Conservation (phyloP, 2,113 vertebrate species). For the Cebidichthys violaceus region DNA sequence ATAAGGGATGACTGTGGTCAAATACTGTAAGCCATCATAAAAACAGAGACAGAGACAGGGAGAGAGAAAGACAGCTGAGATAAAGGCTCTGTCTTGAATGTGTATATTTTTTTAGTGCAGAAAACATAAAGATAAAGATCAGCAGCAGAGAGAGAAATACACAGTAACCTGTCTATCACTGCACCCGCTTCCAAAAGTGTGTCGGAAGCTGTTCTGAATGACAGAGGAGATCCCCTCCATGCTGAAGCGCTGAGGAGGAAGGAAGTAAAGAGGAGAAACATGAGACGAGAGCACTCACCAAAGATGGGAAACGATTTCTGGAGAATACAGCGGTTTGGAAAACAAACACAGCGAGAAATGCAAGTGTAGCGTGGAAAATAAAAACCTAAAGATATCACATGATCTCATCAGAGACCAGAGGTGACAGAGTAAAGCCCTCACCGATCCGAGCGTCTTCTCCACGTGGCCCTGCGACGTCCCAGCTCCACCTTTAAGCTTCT, state of each 20-base stretch:
- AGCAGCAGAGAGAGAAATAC: conserved; percentile 31
- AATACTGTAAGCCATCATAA: conserved; percentile 83
- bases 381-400: neutral
- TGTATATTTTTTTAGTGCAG: neutral
- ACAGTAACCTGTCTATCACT: conserved; percentile 94
- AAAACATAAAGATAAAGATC: neutral
- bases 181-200: conserved; percentile 94
- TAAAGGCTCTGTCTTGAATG: neutral
- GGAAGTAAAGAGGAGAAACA: conserved; percentile 61
- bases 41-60: neutral
- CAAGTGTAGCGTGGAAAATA: neutral
- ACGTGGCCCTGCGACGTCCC: conserved; percentile 84
- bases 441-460: conserved; percentile 85
- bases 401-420: neutral
- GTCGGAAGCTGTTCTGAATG: conserved; percentile 98
- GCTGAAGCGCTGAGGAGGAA: conserved; percentile 93
- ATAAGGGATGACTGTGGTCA: conserved; percentile 98
- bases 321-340: neutral
- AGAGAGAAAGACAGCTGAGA: neutral
- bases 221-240: conserved; percentile 97
- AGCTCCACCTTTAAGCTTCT: conserved; percentile 87
- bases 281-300: conserved; percentile 3
- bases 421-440: conserved; percentile 54
- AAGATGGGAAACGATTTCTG: neutral
- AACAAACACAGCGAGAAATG: neutral